Evolutionary conservation across 1,140 invertebrate species (phyloP), one percentile per base, ranked within the genome.

Genomic region (Bombus waltoni): DNA sequence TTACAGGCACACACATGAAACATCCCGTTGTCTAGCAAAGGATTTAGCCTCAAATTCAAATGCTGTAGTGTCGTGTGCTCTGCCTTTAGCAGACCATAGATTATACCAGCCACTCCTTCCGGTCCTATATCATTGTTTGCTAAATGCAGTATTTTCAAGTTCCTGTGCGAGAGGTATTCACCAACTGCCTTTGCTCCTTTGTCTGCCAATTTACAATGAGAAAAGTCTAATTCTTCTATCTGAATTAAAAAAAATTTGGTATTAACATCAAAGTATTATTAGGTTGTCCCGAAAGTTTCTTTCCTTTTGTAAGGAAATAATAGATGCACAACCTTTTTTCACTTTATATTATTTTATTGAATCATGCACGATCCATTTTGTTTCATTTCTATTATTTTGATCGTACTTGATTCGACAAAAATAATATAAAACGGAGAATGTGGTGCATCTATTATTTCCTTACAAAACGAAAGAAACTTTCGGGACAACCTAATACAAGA

Each of bases 221-320:
- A 95, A 40, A 95, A 92, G 88, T 95, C 92, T 38, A 95, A 83
- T 77, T 94, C 92, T 44, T 90, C 76, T 15, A 95, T 81, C 94
- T 94, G 57, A 35, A 44, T 25, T 72, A 8, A 76, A 42, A 68
- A 72, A 76, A 15, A 32, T 15, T 32, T 15, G 1, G 0, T 66
- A 66, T 68, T 35, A 68, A 22, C 18, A 35, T 18, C n/a, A 22
- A 0, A 0, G 6, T 35, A 35, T 22, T 32, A 15, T 32, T 47
- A 47, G 15, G 32, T 32, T 32, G 32, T 32, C 1, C 32, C 32
- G 32, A 32, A 32, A 32, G 32, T 32, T 32, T 32, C 32, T 32
- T 32, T 32, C 32, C 32, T 32, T 32, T 32, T 32, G 32, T 32
- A 32, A 32, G 32, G 1, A 32, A 32, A 32, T 32, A 32, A 32